A percentile compares a stretch with the other conserved stretches of the same genome.
These are phyloP conservation scores for Octonoba sinensis DNA, from an alignment of 2,888 invertebrate species.

Conservation along the genomic window DNA sequence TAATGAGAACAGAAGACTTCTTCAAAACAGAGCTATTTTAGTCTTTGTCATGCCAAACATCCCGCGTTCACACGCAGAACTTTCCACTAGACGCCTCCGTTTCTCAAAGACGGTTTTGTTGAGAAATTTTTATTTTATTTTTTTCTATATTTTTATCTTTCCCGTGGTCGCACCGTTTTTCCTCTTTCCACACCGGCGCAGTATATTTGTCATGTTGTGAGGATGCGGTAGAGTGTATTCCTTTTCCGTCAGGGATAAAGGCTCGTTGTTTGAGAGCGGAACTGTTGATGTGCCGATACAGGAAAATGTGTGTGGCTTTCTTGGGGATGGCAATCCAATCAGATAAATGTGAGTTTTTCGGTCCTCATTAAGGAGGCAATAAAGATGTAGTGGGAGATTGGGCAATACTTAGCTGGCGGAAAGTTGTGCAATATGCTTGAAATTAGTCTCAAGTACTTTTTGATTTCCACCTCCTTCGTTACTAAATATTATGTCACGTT, in stretches of 20 bases:
- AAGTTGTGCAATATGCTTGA: no score
- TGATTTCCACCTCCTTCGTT: no score
- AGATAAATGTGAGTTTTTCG: no score
- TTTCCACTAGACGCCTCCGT: conserved; percentile 2
- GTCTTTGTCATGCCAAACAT: conserved; percentile 1
- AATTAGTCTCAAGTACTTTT: no score
- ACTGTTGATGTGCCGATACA: no score
- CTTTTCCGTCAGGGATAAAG: not conserved
- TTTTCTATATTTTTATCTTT: not conserved
- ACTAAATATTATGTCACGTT: no score
- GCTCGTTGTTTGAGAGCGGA: not conserved
- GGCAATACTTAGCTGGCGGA: no score
- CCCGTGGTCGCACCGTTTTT: not conserved
- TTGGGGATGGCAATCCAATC: no score
- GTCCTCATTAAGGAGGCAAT: no score
- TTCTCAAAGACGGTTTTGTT: conserved; percentile 5
- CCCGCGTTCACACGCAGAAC: not conserved
- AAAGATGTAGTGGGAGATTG: no score
- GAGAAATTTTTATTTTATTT: not conserved
- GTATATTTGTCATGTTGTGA: not conserved
- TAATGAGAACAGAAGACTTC: no score
- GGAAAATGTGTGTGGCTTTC: no score
- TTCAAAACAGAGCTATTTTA: conserved; percentile 3
- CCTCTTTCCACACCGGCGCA: conserved; percentile 5
- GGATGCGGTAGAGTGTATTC: not conserved